phyloP scores from a whole-genome alignment of 2,888 invertebrate genomes.

The Calephelis perditalis region DNA sequence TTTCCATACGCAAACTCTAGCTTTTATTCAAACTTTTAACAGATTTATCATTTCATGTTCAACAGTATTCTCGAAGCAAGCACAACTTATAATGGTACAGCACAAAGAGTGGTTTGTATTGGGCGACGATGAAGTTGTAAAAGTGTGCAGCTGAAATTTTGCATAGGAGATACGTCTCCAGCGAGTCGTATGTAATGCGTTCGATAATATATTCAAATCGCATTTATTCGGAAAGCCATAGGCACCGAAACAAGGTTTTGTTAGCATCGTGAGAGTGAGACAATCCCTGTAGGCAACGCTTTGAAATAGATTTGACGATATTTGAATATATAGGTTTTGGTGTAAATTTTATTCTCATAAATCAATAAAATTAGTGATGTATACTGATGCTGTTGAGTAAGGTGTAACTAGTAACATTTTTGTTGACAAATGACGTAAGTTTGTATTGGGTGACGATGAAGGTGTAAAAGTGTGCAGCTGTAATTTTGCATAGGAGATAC shows the following conservation, averaged over 20 bases:
- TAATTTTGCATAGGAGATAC: slow-evolving; percentile 54
- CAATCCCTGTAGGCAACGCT: slow-evolving; percentile 54
- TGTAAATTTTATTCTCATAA: too few relatives aligned
- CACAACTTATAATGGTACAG: slow-evolving; percentile 26
- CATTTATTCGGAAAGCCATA: slow-evolving; percentile 65
- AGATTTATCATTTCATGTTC: slow-evolving; percentile 1
- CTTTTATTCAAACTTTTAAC: neutral
- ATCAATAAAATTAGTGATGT: too few relatives aligned
- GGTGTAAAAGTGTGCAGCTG: slow-evolving; percentile 35
- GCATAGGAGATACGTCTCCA: slow-evolving; percentile 60
- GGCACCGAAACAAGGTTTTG: slow-evolving; percentile 66
- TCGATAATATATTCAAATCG: slow-evolving; percentile 73
- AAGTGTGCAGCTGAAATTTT: slow-evolving; percentile 42
- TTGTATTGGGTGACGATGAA: slow-evolving; percentile 30
- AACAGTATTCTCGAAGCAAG: slow-evolving; percentile 16
- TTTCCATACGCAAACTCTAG: too few relatives aligned
- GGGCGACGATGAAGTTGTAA: slow-evolving; percentile 33
- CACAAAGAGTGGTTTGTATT: slow-evolving; percentile 26
- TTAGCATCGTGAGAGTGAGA: slow-evolving; percentile 52
- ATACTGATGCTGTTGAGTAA: too few relatives aligned
- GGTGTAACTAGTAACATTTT: too few relatives aligned
- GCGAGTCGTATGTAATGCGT: slow-evolving; percentile 68
- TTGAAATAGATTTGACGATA: slow-evolving; percentile 36
- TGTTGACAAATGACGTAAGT: neutral
- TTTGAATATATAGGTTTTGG: slow-evolving; percentile 16